Conservation (phyloP, 2,113 vertebrate species). For the Nestor notabilis region DNA sequence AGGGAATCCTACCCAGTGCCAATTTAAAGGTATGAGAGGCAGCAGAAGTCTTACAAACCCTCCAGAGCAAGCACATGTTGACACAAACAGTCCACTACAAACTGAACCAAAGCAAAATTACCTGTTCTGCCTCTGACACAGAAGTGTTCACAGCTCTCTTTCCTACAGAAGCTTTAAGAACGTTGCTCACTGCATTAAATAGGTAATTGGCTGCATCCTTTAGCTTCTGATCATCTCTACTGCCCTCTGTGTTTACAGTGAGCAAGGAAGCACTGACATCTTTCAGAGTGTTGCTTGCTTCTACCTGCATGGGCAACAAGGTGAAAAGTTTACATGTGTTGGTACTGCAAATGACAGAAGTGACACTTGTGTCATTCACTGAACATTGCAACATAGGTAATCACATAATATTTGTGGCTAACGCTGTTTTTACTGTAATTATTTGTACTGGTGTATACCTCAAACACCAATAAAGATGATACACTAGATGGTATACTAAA, state of each 20-base stretch:
- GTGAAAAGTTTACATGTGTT: neutral
- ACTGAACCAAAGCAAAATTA: neutral
- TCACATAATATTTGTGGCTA: neutral
- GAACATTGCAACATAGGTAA: neutral
- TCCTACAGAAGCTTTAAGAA: constrained; percentile 80
- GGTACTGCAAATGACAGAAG: neutral
- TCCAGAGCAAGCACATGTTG: neutral
- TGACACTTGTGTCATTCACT: neutral
- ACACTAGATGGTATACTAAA: neutral
- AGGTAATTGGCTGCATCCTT: constrained; percentile 76
- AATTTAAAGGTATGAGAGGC: neutral
- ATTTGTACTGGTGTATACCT: neutral
- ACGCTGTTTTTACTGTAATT: neutral
- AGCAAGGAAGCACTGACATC: constrained; percentile 82
- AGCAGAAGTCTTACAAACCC: neutral
- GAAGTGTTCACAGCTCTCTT: constrained; percentile 1
- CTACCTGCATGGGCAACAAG: constrained; percentile 68
- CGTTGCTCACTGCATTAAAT: constrained; percentile 84
- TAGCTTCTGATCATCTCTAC: constrained; percentile 56
- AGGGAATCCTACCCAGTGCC: neutral
- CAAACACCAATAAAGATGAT: neutral
- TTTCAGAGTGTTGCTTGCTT: constrained; percentile 79
- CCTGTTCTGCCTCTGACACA: constrained; percentile 48
- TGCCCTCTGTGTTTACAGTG: constrained; percentile 55
- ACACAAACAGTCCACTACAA: neutral